Base-by-base conservation (phyloP, 2,888 invertebrate species). In the Philaethria dido region DNA sequence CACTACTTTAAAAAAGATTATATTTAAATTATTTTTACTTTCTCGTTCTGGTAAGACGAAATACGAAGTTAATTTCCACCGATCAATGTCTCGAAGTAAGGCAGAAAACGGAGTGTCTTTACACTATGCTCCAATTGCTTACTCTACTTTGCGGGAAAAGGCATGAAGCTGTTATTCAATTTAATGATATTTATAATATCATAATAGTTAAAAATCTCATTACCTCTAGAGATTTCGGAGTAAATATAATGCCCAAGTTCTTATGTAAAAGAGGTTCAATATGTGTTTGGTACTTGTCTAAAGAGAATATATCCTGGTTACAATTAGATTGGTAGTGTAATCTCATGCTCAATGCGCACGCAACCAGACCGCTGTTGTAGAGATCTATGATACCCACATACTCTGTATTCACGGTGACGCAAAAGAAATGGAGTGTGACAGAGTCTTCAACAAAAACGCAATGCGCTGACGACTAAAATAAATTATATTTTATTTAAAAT, bases 391-490 rank as follows among this genome's bases (percentile, higher is more conserved):
- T 72, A 16, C 82, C 91, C 22, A 74, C 78, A 70, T 85, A 82
- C 64, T 73, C 83, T 0, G 87, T 81, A 66, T 91, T 84, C 5
- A 92, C 85, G 18, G 81, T 88, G 4, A 92, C 87, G 68, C 87
- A 84, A 73, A 87, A 89, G 74, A 91, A 92, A 74, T 92, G 82
- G 48, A 92, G 74, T 2, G 89, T 87, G 14, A 87, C 90, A 0
- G 90, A 86, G 69, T 92, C 89, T 75, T 92, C 92, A 8, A 80
- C 82, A 71, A 92, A 92, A 2, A 92, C 87, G 65, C 92, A 92
- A 77, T 92, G 92, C 11, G 92, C 85, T 6, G 86, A 83, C 3
- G 88, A 78, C 92, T 92, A 82, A 66, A 88, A 87, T 69, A 33
- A 3, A 47, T 20, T 54, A 33, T 20, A 55, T 8, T 44, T 13